Evolutionary conservation across 1,140 invertebrate species (phyloP), one percentile per base, ranked within the genome.

Genomic region (Ephestia elutella): DNA sequence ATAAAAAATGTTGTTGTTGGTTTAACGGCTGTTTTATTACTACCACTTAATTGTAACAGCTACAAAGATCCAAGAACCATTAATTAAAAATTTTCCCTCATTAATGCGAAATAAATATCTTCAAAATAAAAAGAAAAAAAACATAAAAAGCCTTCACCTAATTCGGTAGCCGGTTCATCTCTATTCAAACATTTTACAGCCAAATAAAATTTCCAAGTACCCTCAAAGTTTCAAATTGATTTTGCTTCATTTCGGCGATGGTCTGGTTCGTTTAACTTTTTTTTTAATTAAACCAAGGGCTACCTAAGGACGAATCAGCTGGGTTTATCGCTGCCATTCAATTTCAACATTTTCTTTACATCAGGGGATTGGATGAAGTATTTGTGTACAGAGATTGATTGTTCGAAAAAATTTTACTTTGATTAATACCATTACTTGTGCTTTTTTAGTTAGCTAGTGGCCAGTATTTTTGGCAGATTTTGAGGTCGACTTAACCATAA

Each of bases 221-320:
- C 55, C 62, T 65, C 62, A 53, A 65, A 65, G 59, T 65, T 61
- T 59, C 59, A 61, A 61, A 65, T 65, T 65, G 63, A 65, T 65
- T 65, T 58, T 55, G 59, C 58, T 59, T 65, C 63, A 60, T 60
- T 55, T 50, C 54, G 51, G 50, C 15, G 51, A 56, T 44, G 60
- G 49, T 62, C 60, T 32, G 60, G 57, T 54, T 64, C 57, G 56
- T 61, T 60, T 56, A 65, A 65, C 63, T 58, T 65, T 65, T 56
- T n/a, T 65, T 65, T 65, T 62, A 65, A 65, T 65, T 65, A 65
- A 65, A 59, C 61, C 48, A 61, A 61, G 56, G 63, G 63, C 62
- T 20, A 21, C 51, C 62, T 64, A 65, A 60, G 56, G 17, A 51
- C 51, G 28, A 20, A 44, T 51, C 44, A 38, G 21, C 19, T 19